phyloP scores from a whole-genome alignment of 2,797 vertebrate genomes.

The Austrolebias charrua region DNA sequence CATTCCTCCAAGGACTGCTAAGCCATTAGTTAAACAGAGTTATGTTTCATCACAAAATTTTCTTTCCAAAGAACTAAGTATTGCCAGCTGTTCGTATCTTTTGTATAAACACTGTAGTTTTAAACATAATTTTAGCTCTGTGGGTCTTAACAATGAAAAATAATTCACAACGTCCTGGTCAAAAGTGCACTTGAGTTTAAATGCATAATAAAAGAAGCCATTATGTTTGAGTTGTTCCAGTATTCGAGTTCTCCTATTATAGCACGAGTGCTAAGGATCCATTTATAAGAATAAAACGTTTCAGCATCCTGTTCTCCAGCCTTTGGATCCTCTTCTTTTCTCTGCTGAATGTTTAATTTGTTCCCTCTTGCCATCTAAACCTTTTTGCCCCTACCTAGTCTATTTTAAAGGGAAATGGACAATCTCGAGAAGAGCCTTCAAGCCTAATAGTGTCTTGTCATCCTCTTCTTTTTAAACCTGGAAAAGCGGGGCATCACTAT shows the following conservation, averaged over 20 bases:
- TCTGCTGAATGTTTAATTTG: slow-evolving; percentile 51
- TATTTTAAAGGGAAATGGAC: slow-evolving; percentile 57
- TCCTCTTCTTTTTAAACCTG: slow-evolving; percentile 46
- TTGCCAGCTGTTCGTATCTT: too few species aligned
- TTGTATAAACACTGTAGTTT: slow-evolving; percentile 3
- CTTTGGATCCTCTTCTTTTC: slow-evolving; percentile 31
- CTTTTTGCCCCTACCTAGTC: slow-evolving; percentile 34
- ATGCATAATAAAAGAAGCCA: slow-evolving; percentile 43
- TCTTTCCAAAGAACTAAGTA: too few species aligned
- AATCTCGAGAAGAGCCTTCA: slow-evolving; percentile 58
- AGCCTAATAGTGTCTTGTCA: slow-evolving; percentile 53
- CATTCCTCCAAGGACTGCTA: too few species aligned
- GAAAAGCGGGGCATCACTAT: slow-evolving; percentile 70
- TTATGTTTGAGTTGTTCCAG: slow-evolving; percentile 29
- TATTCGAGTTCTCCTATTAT: slow-evolving; percentile 29
- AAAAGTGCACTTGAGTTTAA: slow-evolving; percentile 31
- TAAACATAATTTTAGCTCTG: slow-evolving; percentile 2
- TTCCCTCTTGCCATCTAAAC: slow-evolving; percentile 26
- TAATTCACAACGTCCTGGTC: slow-evolving; percentile 10
- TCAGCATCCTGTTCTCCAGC: slow-evolving; percentile 30
- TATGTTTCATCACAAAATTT: too few species aligned
- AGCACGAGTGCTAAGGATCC: slow-evolving; percentile 24
- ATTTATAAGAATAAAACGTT: slow-evolving; percentile 49
- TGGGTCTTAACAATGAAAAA: slow-evolving; percentile 12
- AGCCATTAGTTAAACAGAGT: too few species aligned